Percentiles rank a stretch among this genome's conserved stretches.
phyloP scores from a whole-genome alignment of 1,140 invertebrate species.

The Solenopsis invicta region DNA sequence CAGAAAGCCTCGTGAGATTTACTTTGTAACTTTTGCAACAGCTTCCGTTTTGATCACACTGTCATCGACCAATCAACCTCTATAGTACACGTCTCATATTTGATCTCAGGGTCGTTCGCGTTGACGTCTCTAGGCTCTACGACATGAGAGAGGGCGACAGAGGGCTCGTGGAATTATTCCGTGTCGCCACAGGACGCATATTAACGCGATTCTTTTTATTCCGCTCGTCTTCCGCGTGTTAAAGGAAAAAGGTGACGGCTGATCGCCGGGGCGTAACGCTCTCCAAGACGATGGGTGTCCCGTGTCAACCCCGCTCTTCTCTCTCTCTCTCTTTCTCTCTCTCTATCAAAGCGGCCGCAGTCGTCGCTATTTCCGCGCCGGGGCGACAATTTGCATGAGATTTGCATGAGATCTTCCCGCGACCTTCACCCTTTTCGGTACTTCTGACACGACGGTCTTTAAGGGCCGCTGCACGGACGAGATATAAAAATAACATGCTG shows the following conservation, averaged over 20 bases:
- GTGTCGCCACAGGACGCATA: conserved; percentile 40
- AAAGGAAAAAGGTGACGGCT: conserved; percentile 56
- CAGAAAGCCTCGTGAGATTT: not conserved
- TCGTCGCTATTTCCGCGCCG: conserved; percentile 48
- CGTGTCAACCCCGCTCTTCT: not conserved
- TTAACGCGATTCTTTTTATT: conserved; percentile 60
- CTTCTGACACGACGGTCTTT: conserved; percentile 6
- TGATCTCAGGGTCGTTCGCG: not conserved
- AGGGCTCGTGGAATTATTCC: conserved; percentile 36
- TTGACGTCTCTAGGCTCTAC: not conserved
- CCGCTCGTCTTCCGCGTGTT: not conserved
- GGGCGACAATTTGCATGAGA: conserved; percentile 58
- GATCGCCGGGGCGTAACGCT: conserved; percentile 50
- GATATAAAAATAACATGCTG: conserved; percentile 24
- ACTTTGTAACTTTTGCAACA: not conserved
- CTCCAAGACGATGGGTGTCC: conserved; percentile 33
- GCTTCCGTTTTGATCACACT: not conserved
- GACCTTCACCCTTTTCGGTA: conserved; percentile 54
- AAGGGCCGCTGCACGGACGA: not conserved
- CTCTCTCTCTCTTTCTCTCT: not conserved
- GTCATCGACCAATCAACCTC: not conserved
- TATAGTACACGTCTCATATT: not conserved
- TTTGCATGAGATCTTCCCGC: conserved; percentile 53
- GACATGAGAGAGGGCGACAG: conserved; percentile 19
- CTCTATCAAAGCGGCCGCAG: conserved; percentile 46